Percentiles rank a stretch among this genome's conserved stretches.
Evolutionary conservation across 2,113 vertebrate species (phyloP).

Genomic region (Vombatus ursinus): DNA sequence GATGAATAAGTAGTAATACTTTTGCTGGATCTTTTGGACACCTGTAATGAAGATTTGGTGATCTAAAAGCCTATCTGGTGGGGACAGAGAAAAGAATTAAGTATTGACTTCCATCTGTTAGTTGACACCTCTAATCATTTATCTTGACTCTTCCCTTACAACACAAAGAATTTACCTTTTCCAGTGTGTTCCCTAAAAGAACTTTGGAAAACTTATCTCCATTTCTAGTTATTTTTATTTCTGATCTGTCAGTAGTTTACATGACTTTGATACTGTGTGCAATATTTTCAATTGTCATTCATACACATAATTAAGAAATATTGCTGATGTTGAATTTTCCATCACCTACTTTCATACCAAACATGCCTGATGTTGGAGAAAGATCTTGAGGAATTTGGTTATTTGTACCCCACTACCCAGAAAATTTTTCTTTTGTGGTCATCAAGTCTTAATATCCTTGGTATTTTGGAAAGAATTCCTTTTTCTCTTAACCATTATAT

Average conservation of each 20-base stretch:
- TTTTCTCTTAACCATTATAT: not conserved
- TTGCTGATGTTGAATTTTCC: not conserved
- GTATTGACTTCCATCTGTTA: slow-evolving; percentile 2
- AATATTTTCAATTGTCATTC: not conserved
- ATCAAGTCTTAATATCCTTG: rapidly evolving
- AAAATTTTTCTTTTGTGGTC: slow-evolving; percentile 17
- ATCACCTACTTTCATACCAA: slow-evolving; percentile 7
- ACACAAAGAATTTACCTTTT: not conserved
- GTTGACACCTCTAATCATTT: not conserved
- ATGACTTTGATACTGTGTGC: slow-evolving; percentile 62
- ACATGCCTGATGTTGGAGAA: not conserved
- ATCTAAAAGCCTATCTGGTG: not conserved
- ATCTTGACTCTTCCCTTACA: not conserved
- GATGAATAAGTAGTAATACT: slow-evolving; percentile 15
- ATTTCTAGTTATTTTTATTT: not conserved
- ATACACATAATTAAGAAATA: not conserved
- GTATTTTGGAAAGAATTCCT: not conserved
- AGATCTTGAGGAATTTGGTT: not conserved
- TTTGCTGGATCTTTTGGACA: slow-evolving; percentile 19
- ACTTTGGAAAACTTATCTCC: not conserved
- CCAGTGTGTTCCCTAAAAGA: slow-evolving; percentile 14
- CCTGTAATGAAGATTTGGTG: slow-evolving; percentile 11
- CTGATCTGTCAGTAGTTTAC: not conserved
- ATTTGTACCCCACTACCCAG: not conserved
- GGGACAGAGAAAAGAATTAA: not conserved